phyloP scores from a whole-genome alignment of 2,888 invertebrate genomes.

The Altica lythri region DNA sequence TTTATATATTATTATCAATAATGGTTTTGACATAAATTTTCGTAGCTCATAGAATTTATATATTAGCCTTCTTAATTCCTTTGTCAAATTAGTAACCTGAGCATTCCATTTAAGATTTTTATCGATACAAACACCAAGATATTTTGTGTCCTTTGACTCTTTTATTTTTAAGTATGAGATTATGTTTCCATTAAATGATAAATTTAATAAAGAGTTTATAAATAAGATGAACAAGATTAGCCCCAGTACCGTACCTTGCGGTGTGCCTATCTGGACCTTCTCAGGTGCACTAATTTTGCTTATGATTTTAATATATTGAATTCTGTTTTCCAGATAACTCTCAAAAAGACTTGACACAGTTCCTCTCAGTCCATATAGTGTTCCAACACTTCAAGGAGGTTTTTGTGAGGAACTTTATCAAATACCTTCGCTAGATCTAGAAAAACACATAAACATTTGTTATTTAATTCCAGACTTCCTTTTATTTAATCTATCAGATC shows the following conservation, averaged over 20 bases:
- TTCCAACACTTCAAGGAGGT: background rate
- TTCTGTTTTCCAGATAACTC: background rate
- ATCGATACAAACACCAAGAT: too few relatives aligned
- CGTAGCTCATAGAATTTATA: background rate
- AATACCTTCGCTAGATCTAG: too few relatives aligned
- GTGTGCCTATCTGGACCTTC: background rate
- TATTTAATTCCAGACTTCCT: background rate
- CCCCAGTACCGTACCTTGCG: background rate
- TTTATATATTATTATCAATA: background rate
- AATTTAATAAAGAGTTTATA: background rate
- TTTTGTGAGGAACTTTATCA: background rate
- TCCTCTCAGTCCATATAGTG: background rate
- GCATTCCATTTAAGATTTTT: background rate
- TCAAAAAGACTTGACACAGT: background rate
- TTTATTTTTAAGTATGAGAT: too few relatives aligned
- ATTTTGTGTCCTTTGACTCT: too few relatives aligned
- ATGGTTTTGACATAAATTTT: background rate
- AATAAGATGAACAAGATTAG: background rate
- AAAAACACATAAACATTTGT: background rate
- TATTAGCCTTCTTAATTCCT: background rate
- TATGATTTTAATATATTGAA: background rate
- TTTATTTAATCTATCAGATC: background rate
- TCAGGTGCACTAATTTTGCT: background rate
- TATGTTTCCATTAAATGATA: too few relatives aligned
- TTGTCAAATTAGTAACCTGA: too few relatives aligned